Base-by-base conservation (phyloP, 2,888 invertebrate genomes). In the Thalpophila matura region DNA sequence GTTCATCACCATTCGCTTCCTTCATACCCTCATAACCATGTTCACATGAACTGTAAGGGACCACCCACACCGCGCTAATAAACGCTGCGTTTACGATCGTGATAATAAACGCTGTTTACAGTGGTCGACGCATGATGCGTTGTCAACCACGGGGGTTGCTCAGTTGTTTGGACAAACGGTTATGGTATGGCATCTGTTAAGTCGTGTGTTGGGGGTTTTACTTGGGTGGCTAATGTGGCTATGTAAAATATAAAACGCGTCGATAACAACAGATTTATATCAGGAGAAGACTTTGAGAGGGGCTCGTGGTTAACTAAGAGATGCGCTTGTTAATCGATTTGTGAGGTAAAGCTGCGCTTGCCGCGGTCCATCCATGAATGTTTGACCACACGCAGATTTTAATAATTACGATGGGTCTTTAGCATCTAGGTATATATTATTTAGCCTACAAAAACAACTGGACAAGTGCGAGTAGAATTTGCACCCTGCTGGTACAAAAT, bases 61-160 rank as follows among this genome's bases (percentile, higher is more conserved):
- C 94, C 94, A 94, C 94, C 93, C 94, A 92, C 90, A 91, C 85
- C 78, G 91, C 70, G 83, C 85, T 79, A 87, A 89, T 91, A 92
- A 93, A 91, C 89, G 90, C 88, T 29, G 78, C 88, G 89, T 90
- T 91, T 92, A 94, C 89, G 88, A 86, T 81, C 79, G 79, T 86
- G 88, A 89, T 92, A 92, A 92, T 93, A 93, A 92, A 91, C 85
- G 86, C 83, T 91, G 91, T 91, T 91, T 92, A 91, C 91, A 86
- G 59, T 84, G 78, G 86, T 85, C 78, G 80, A 79, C 75, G 60
- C 73, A 73, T 74, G 78, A 79, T 77, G 79, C 77, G 74, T 81
- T 81, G 83, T 77, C 79, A 79, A 71, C 75, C 77, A 58, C 70
- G 74, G 77, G 57, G 77, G 72, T 83, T 84, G 80, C 57, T 82